Conservation (phyloP, 2,113 vertebrate genomes). For the Microtus oregoni region DNA sequence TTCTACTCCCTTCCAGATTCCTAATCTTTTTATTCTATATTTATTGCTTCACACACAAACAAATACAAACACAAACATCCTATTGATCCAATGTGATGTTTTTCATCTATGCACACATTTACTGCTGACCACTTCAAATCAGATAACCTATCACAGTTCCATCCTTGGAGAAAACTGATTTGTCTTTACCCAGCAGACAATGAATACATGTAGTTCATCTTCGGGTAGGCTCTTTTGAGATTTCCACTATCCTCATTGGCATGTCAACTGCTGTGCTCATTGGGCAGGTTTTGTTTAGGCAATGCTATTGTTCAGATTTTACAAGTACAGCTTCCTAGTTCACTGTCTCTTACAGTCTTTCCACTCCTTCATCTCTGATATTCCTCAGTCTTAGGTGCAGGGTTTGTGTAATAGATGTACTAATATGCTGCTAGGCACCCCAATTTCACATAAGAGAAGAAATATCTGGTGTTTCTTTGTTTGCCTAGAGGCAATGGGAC, state of each 20-base stretch:
- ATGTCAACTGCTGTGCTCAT: neutral
- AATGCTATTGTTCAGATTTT: neutral
- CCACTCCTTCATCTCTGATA: neutral
- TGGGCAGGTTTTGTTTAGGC: neutral
- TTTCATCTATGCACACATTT: neutral
- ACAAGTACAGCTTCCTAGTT: neutral
- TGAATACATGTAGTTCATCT: neutral
- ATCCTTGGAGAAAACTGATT: neutral
- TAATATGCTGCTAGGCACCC: neutral
- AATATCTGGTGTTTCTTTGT: neutral
- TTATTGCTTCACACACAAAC: neutral
- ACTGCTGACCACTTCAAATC: neutral
- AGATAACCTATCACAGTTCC: neutral
- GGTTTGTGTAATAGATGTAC: neutral
- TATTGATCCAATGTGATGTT: neutral
- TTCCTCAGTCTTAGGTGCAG: neutral
- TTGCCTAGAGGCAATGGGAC: neutral
- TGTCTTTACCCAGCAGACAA: neutral
- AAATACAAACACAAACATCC: neutral
- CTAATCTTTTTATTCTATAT: neutral
- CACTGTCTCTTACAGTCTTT: neutral
- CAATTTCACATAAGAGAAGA: neutral
- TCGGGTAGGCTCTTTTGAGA: neutral
- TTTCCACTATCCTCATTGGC: neutral
- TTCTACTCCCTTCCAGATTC: neutral